Base-by-base conservation (phyloP, 2,113 vertebrate genomes). In the Bufo bufo region DNA sequence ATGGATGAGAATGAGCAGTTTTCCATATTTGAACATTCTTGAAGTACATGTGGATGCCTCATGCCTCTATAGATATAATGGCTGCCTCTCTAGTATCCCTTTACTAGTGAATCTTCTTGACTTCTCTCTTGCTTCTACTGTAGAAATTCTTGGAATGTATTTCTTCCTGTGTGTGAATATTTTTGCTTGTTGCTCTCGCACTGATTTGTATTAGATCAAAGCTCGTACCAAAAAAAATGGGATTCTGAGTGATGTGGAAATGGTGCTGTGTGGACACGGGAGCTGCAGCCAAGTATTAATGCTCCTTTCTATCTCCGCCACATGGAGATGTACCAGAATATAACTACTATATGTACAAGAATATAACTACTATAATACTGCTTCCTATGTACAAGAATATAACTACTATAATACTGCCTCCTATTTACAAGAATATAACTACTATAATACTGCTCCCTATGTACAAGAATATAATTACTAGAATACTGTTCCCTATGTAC, bases 231-330 rank as follows among this genome's bases (percentile, higher is more conserved):
- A 56, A 11, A n/a, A 43, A 58, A 7, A 43, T 3, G 9, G 33
- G 23, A 59, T 59, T 58, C 61, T 58, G 52, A 54, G 71, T 56
- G 49, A 85, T 75, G 54, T 85, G 33, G 83, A 56, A 74, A 58
- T 56, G 12, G 77, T 23, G 52, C 58, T 75, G 16, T 74, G 12
- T 43, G 65, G 66, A 77, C 13, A 2, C 56, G 0, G 45, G 63
- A 85, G 3, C 1, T 47, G 33, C 52, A 47, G 84, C 69, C 84
- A 85, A 77, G 58, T 78, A 63, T 63, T 17, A 56, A 19, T 45
- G 16, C 50, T 78, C 19, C 17, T 71, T 77, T 77, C n/a, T 86
- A 78, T 78, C 85, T 78, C 20, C 11, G 33, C 56, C 85, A 78
- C 75, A 78, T 86, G 85, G 71, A 3, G 2, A 1, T 65, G 20